Evolutionary conservation across 2,113 vertebrate genomes (phyloP).

Genomic region (Zosterops pallidus): DNA sequence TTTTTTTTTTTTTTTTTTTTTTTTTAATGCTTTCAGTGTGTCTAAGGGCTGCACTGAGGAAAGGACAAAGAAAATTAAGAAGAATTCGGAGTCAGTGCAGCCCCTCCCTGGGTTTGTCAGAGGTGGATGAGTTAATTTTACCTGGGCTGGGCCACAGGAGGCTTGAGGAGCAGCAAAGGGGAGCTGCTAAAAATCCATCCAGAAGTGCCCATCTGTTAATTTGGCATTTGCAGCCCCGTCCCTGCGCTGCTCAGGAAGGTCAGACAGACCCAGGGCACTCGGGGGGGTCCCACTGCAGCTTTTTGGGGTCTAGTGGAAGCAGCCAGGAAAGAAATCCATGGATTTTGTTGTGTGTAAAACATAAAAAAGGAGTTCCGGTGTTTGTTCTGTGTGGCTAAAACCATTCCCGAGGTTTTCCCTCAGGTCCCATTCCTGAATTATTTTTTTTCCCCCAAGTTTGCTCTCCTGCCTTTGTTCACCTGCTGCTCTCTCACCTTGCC

Average conservation of each 20-base stretch:
- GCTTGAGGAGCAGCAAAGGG: not conserved
- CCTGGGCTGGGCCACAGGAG: not conserved
- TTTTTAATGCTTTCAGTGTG: not conserved
- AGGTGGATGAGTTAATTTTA: not conserved
- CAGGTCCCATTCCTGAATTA: not conserved
- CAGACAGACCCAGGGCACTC: rapidly evolving
- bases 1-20: too few relatives aligned
- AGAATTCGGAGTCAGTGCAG: not conserved
- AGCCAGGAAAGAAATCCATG: rapidly evolving
- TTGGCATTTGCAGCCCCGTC: not conserved
- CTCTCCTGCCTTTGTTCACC: too few relatives aligned
- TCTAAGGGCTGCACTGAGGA: rapidly evolving
- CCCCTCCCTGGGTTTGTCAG: rapidly evolving
- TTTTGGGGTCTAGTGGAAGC: not conserved
- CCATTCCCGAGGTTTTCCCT: not conserved
- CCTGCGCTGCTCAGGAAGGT: not conserved
- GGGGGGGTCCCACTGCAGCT: not conserved
- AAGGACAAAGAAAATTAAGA: not conserved
- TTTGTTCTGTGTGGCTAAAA: rapidly evolving
- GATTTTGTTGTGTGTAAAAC: not conserved
- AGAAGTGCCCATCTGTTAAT: not conserved
- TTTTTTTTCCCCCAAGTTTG: too few relatives aligned
- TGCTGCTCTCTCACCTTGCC: too few relatives aligned
- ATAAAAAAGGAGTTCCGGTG: rapidly evolving
- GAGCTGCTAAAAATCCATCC: not conserved